Evolutionary conservation across 2,113 vertebrate species (phyloP).

Genomic region (Engraulis encrasicolus): DNA sequence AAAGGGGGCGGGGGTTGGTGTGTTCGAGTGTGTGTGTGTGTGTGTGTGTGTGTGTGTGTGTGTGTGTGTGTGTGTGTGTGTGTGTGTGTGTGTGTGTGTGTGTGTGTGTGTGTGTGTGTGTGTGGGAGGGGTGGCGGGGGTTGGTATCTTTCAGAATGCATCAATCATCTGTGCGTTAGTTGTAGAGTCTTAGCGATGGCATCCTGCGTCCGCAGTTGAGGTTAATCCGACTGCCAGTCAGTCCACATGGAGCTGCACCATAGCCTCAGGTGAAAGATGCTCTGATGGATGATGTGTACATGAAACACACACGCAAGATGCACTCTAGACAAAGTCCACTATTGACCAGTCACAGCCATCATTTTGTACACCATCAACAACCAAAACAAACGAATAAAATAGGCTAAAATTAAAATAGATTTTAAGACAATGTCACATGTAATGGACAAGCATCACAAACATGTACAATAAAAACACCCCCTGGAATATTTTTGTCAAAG

Average conservation of each 20-base stretch:
- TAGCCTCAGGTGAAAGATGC: neutral
- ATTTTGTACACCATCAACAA: neutral
- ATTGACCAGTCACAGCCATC: neutral
- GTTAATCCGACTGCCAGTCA: neutral
- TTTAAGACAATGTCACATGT: neutral
- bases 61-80: too few relatives aligned
- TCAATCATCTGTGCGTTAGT: neutral
- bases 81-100: too few relatives aligned
- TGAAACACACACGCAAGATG: neutral
- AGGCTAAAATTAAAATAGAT: neutral
- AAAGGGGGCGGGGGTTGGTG: constrained; percentile 27
- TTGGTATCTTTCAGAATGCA: neutral
- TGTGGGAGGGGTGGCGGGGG: too few relatives aligned
- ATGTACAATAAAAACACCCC: too few relatives aligned
- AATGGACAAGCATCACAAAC: too few relatives aligned
- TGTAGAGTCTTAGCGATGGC: neutral
- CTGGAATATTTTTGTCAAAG: too few relatives aligned
- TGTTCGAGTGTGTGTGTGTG: too few relatives aligned
- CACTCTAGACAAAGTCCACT: neutral
- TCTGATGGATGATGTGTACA: neutral
- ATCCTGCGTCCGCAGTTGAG: neutral
- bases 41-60: too few relatives aligned
- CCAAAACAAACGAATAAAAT: constrained; percentile 24
- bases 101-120: too few relatives aligned
- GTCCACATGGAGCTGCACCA: neutral